Conservation (phyloP, 1,140 invertebrate genomes). For the Leptonema lineaticorne region DNA sequence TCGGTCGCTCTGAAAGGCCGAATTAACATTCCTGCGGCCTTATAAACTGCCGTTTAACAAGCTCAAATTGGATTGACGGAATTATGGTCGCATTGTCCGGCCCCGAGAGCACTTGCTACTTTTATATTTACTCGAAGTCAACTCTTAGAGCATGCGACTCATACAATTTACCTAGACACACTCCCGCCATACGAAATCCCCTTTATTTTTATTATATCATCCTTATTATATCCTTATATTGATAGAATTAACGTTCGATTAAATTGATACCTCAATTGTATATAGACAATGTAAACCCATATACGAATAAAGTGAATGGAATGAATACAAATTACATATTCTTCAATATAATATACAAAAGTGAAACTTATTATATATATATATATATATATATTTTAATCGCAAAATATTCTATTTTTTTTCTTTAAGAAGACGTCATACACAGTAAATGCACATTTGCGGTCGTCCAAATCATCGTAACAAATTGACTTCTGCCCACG, state of each 20-base stretch:
- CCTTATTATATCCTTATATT: too few species aligned
- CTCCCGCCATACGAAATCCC: neutral
- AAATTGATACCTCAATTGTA: too few species aligned
- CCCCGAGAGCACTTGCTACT: neutral
- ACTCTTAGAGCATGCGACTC: neutral
- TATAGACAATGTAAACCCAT: too few species aligned
- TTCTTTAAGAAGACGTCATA: neutral
- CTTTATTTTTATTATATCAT: too few species aligned
- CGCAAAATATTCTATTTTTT: too few species aligned
- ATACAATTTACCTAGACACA: slow-evolving; percentile 7
- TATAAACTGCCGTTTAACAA: slow-evolving; percentile 40
- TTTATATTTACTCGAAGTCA: neutral
- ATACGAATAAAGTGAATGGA: too few species aligned
- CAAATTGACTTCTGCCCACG: slow-evolving; percentile 7
- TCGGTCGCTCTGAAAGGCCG: slow-evolving; percentile 29
- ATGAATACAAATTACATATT: too few species aligned
- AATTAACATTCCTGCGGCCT: slow-evolving; percentile 40
- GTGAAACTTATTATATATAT: too few species aligned
- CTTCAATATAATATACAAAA: too few species aligned
- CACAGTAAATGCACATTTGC: slow-evolving; percentile 10
- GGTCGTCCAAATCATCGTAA: neutral
- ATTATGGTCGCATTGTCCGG: slow-evolving; percentile 37
- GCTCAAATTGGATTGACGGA: slow-evolving; percentile 40
- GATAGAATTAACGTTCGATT: too few species aligned
- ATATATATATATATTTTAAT: too few species aligned